These are phyloP conservation scores for Drosophila kanekoi DNA, from an alignment of 2,888 invertebrate species.

Conservation along the genomic window DNA sequence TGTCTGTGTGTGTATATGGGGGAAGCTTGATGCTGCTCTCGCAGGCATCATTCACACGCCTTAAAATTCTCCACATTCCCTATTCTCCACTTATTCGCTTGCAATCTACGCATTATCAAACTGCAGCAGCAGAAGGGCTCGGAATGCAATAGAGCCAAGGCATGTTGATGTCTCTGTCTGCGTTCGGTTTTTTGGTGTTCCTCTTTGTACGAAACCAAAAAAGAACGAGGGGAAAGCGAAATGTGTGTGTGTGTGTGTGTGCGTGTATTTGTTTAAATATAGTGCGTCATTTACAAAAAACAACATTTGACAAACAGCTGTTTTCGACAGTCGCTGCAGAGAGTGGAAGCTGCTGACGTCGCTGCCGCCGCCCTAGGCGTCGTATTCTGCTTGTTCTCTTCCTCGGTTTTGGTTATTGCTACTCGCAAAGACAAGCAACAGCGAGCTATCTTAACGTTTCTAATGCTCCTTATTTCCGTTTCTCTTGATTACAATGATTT, in stretches of 20 bases:
- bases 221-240: conserved; percentile 2
- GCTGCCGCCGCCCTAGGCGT: conserved; percentile 24
- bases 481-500: conserved; percentile 35
- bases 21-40: conserved; percentile 20
- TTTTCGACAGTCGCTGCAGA: conserved; percentile 45
- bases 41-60: conserved; percentile 32
- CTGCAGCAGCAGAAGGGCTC: conserved; percentile 49
- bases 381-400: conserved; percentile 9
- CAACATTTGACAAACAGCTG: conserved; percentile 58
- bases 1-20: conserved; percentile 4
- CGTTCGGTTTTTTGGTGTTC: conserved; percentile 3
- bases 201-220: not conserved
- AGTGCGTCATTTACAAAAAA: conserved; percentile 24
- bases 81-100: conserved; percentile 25
- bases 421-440: conserved; percentile 1
- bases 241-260: not conserved
- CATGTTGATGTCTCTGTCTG: conserved; percentile 10
- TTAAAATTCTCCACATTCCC: conserved; percentile 39
- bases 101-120: conserved; percentile 70
- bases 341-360: conserved; percentile 20
- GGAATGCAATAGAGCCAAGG: conserved; percentile 33
- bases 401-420: not conserved
- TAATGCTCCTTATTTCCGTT: conserved; percentile 26
- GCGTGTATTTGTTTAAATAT: not conserved
- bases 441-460: not conserved